Conservation (phyloP, 2,113 vertebrate species). For the Noctilio leporinus region DNA sequence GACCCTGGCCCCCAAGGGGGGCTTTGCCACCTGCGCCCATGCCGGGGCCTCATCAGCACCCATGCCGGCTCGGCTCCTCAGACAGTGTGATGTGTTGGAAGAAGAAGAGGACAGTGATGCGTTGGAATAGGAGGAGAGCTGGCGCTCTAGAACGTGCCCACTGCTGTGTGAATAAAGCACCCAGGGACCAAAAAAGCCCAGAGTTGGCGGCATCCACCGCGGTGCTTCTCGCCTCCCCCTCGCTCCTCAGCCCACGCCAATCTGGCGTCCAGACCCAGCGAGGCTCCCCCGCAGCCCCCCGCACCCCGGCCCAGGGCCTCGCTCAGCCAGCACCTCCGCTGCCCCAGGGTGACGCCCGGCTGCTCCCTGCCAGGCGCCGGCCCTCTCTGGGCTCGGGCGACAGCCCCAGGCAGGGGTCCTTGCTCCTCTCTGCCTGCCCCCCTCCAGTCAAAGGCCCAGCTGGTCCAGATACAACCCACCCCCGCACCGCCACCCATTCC, state of each 20-base stretch:
- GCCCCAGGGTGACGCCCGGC: rapidly evolving
- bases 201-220: background rate
- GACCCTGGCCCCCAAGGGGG: rapidly evolving
- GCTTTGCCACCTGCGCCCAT: rapidly evolving
- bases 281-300: background rate
- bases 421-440: background rate
- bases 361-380: background rate
- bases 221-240: slow-evolving; percentile 20
- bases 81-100: rapidly evolving
- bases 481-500: rapidly evolving
- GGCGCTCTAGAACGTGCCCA: background rate
- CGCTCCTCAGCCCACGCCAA: background rate
- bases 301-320: background rate
- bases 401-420: rapidly evolving
- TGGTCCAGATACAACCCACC: background rate
- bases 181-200: background rate
- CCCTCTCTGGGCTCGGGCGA: rapidly evolving
- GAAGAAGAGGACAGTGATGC: rapidly evolving
- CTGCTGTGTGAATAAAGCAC: background rate
- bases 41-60: rapidly evolving
- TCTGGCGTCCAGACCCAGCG: background rate
- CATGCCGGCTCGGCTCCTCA: background rate
- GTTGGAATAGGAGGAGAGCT: background rate
- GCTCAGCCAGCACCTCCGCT: background rate
- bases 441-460: rapidly evolving